Conservation (phyloP, 2,113 vertebrate species). For the Antidorcas marsupialis region DNA sequence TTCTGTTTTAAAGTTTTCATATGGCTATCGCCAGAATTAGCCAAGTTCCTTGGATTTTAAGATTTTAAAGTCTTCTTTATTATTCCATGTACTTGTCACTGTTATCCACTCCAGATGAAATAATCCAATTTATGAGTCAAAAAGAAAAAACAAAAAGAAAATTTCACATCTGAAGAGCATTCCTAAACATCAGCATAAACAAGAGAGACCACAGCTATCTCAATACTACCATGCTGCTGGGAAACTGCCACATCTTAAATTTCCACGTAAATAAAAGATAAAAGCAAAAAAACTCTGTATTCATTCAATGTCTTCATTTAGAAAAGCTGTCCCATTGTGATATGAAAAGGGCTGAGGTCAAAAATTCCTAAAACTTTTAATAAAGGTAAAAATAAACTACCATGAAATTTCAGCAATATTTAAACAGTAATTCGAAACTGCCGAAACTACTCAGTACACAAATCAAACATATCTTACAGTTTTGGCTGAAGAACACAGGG, state of each 20-base stretch:
- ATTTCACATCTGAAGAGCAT: slow-evolving; percentile 71
- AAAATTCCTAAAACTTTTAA: slow-evolving; percentile 61
- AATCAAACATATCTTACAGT: slow-evolving; percentile 47
- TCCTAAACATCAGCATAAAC: slow-evolving; percentile 50
- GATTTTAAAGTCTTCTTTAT: slow-evolving; percentile 48
- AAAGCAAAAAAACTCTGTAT: slow-evolving; percentile 64
- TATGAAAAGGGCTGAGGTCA: not conserved
- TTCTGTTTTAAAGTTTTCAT: slow-evolving; percentile 69
- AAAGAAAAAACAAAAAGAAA: slow-evolving; percentile 62
- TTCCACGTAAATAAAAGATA: slow-evolving; percentile 68
- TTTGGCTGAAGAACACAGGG: slow-evolving; percentile 34
- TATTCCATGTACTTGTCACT: slow-evolving; percentile 70
- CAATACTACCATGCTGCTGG: slow-evolving; percentile 67
- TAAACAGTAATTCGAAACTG: slow-evolving; percentile 62
- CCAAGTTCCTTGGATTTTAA: slow-evolving; percentile 61
- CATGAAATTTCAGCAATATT: slow-evolving; percentile 70
- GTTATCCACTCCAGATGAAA: slow-evolving; percentile 71
- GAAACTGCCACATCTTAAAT: slow-evolving; percentile 67
- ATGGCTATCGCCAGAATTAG: slow-evolving; percentile 64
- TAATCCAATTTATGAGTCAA: slow-evolving; percentile 66
- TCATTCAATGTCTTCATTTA: slow-evolving; percentile 76
- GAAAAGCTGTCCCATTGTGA: slow-evolving; percentile 63
- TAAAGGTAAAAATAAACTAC: slow-evolving; percentile 55
- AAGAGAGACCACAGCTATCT: slow-evolving; percentile 77
- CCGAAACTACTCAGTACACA: slow-evolving; percentile 53